These are phyloP conservation scores for Cichlasoma orientale DNA, from an alignment of 2,797 vertebrate species.

Conservation along the genomic window DNA sequence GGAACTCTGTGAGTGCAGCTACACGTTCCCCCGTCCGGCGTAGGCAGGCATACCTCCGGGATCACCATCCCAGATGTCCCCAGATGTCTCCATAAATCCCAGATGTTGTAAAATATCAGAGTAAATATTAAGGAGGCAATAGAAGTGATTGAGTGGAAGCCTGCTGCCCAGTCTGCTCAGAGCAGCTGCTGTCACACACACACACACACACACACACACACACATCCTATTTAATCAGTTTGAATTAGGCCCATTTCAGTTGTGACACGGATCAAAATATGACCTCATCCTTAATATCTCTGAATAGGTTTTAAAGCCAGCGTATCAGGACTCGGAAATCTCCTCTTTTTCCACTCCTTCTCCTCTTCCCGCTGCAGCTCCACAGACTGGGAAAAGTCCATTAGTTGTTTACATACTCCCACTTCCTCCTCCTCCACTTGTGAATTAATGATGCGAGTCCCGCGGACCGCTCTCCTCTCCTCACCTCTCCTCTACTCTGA, in stretches of 20 bases:
- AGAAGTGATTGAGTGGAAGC: conserved; percentile 4
- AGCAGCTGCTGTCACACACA: neutral
- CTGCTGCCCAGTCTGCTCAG: conserved; percentile 9
- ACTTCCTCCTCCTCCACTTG: conserved; percentile 38
- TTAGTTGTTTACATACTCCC: conserved; percentile 56
- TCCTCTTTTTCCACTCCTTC: neutral
- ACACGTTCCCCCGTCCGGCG: neutral
- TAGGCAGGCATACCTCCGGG: accelerated
- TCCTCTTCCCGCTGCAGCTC: neutral
- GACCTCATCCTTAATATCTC: neutral
- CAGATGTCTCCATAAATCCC: conserved; percentile 3
- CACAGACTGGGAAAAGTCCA: conserved; percentile 35
- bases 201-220: neutral
- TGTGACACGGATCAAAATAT: neutral
- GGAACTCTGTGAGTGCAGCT: neutral
- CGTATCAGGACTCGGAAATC: neutral
- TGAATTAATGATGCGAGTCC: conserved; percentile 56
- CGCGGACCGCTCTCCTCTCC: neutral
- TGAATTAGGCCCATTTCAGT: neutral
- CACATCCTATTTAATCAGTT: neutral
- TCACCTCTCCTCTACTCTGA: conserved; percentile 7
- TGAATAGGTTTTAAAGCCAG: neutral
- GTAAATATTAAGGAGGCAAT: neutral
- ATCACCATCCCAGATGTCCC: neutral
- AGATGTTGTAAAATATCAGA: conserved; percentile 13